A percentile compares a stretch with the other conserved stretches of the same genome.
Evolutionary conservation across 2,797 vertebrate species (phyloP).

Genomic region (Rhodeus uyekii): DNA sequence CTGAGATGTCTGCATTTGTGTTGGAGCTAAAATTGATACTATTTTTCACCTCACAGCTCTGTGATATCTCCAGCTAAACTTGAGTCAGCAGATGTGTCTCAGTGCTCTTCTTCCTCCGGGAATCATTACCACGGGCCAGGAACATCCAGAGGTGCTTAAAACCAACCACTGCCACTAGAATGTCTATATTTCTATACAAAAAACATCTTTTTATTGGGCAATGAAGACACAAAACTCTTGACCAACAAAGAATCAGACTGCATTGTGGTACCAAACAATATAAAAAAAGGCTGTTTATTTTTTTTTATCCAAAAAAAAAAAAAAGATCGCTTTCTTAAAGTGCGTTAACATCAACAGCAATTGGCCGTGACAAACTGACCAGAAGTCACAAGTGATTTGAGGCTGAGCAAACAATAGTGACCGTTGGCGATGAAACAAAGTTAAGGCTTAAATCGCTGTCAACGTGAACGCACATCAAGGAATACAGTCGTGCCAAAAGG

Average conservation of each 20-base stretch:
- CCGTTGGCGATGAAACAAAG: background rate
- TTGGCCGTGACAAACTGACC: background rate
- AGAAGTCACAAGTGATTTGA: background rate
- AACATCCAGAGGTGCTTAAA: conserved; percentile 39
- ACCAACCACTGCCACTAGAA: conserved; percentile 43
- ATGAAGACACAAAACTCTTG: conserved; percentile 24
- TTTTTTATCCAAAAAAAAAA: background rate
- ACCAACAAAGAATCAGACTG: background rate
- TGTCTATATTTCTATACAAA: conserved; percentile 37
- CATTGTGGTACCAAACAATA: background rate
- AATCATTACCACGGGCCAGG: conserved; percentile 47
- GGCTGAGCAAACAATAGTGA: background rate
- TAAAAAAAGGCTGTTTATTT: background rate
- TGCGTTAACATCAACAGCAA: background rate
- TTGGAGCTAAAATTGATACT: conserved; percentile 43
- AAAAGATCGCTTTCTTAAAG: background rate
- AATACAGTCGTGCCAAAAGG: background rate
- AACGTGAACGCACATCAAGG: background rate
- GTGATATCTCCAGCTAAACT: conserved; percentile 39
- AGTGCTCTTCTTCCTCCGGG: conserved; percentile 34
- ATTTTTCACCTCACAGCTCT: conserved; percentile 45
- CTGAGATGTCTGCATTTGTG: conserved; percentile 46
- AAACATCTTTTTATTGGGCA: conserved; percentile 9
- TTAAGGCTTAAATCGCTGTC: background rate
- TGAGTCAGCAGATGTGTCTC: conserved; percentile 48